A percentile compares a stretch with the other conserved stretches of the same genome.
phyloP scores from a whole-genome alignment of 2,888 invertebrate genomes.

The Colostygia pectinataria region DNA sequence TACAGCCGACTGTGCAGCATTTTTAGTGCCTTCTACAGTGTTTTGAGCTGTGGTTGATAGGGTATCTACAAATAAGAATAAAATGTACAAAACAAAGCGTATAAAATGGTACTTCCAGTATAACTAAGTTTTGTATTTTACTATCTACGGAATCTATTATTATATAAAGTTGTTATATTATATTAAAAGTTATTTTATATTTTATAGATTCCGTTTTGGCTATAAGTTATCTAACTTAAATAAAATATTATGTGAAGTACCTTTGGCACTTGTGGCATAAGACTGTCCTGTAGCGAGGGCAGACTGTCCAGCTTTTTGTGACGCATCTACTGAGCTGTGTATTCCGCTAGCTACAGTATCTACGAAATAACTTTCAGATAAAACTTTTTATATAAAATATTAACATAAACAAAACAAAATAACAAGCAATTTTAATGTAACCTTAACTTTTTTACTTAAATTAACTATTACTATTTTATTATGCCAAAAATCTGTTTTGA shows the following conservation, averaged over 20 bases:
- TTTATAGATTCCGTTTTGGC: too few relatives aligned
- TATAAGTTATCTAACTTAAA: too few relatives aligned
- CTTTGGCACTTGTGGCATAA: slow-evolving; percentile 53
- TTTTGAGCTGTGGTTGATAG: slow-evolving; percentile 49
- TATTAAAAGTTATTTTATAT: not conserved
- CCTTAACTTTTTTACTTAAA: too few relatives aligned
- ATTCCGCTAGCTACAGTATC: slow-evolving; percentile 56
- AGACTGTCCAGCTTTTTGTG: slow-evolving; percentile 55
- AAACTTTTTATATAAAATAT: too few relatives aligned
- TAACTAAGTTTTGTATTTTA: slow-evolving; percentile 48
- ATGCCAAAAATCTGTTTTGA: too few relatives aligned
- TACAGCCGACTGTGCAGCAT: slow-evolving; percentile 53
- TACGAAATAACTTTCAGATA: slow-evolving; percentile 41
- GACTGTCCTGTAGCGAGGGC: slow-evolving; percentile 49
- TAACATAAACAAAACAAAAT: too few relatives aligned
- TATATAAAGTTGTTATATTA: not conserved
- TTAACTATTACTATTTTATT: slow-evolving; percentile 15
- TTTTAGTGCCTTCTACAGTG: slow-evolving; percentile 59
- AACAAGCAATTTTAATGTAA: too few relatives aligned
- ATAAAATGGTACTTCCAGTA: too few relatives aligned
- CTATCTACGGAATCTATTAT: slow-evolving; percentile 59
- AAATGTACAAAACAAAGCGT: not conserved
- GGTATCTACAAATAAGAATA: slow-evolving; percentile 47
- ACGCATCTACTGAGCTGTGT: slow-evolving; percentile 51
- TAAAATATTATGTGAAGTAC: slow-evolving; percentile 35